These are phyloP conservation scores for Loxodonta africana DNA, from an alignment of 2,113 vertebrate species.

Conservation along the genomic window DNA sequence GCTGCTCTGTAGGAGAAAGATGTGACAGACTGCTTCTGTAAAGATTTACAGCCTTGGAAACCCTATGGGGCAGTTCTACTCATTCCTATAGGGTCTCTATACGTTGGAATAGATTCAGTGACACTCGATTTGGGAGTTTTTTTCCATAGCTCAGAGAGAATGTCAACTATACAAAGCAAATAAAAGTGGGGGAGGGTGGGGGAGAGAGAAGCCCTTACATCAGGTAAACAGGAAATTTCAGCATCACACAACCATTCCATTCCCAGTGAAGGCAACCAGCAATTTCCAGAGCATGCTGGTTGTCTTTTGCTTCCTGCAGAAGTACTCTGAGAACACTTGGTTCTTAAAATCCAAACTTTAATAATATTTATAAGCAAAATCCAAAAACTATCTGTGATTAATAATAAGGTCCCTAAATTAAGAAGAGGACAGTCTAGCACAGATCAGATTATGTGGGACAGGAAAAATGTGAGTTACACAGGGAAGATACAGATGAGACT, in stretches of 20 bases:
- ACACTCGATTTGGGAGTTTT: too few relatives aligned
- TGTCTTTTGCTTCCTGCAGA: not conserved
- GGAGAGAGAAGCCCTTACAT: not conserved
- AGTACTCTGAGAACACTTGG: not conserved
- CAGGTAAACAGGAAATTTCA: not conserved
- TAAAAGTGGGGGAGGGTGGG: rapidly evolving
- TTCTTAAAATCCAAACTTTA: not conserved
- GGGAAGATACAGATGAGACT: not conserved
- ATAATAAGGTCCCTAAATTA: not conserved
- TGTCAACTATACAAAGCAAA: not conserved
- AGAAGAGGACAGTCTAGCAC: too few relatives aligned
- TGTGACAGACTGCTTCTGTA: too few relatives aligned
- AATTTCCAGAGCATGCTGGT: not conserved
- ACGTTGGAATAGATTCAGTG: too few relatives aligned
- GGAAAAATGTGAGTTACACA: not conserved
- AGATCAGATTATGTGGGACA: not conserved
- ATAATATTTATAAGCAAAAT: not conserved
- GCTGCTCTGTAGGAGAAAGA: too few relatives aligned
- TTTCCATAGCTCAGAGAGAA: not conserved
- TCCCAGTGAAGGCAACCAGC: not conserved
- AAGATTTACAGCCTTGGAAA: too few relatives aligned
- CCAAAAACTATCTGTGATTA: not conserved
- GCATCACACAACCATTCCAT: not conserved
- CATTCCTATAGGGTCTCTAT: too few relatives aligned
- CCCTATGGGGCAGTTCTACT: too few relatives aligned